Evolutionary conservation across 2,888 invertebrate species (phyloP).

Genomic region (Orthonevra nobilis): DNA sequence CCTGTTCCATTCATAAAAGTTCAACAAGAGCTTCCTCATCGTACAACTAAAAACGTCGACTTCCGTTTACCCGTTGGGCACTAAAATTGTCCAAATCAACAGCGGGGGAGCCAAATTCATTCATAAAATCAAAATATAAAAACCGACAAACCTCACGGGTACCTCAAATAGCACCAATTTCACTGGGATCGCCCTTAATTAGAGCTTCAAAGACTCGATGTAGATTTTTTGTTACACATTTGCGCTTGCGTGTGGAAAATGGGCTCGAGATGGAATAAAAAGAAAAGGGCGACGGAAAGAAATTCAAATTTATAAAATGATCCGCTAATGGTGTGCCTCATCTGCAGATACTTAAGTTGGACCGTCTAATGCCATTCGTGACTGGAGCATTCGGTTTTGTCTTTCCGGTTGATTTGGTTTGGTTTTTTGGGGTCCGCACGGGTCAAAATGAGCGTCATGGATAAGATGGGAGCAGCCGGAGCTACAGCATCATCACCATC

Average conservation of each 20-base stretch:
- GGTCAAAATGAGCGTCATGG: constrained; percentile 63
- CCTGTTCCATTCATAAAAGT: constrained; percentile 32
- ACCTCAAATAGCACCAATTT: constrained; percentile 19
- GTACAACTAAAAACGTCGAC: constrained; percentile 25
- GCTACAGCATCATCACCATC: constrained; percentile 39
- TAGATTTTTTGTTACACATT: constrained; percentile 59
- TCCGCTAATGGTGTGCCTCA: constrained; percentile 59
- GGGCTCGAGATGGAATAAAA: background rate
- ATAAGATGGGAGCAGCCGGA: constrained; percentile 26
- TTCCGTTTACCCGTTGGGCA: constrained; percentile 58
- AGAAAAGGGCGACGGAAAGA: no score
- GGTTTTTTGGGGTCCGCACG: constrained; percentile 56
- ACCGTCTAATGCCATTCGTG: constrained; percentile 60
- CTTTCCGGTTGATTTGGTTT: constrained; percentile 67
- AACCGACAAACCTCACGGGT: background rate
- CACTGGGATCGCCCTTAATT: constrained; percentile 58
- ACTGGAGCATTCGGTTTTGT: constrained; percentile 55
- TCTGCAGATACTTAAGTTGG: constrained; percentile 38
- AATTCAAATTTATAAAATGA: constrained; percentile 60
- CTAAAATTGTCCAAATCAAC: constrained; percentile 35
- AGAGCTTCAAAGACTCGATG: constrained; percentile 52
- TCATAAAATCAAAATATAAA: background rate
- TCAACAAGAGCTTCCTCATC: constrained; percentile 17
- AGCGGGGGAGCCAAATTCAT: no score
- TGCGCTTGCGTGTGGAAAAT: constrained; percentile 64